phyloP scores from a whole-genome alignment of 2,113 vertebrate genomes.

The Pollachius pollachius region DNA sequence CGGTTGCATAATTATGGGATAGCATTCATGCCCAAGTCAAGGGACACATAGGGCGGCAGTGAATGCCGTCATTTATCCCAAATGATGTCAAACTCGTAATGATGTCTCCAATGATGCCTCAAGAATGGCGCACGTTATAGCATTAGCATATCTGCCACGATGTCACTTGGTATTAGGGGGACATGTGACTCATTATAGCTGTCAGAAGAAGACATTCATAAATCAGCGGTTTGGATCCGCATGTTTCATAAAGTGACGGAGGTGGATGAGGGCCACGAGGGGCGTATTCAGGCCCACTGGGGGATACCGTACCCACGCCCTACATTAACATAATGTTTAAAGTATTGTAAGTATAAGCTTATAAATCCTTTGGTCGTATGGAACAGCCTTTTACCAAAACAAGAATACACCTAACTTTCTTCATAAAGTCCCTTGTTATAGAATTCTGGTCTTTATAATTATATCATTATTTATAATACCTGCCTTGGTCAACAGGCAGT shows the following conservation, averaged over 20 bases:
- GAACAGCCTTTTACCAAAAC: too few species aligned
- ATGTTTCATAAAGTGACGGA: background rate
- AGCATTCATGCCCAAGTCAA: constrained; percentile 60
- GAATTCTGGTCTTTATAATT: too few species aligned
- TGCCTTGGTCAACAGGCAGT: too few species aligned
- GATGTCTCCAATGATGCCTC: constrained; percentile 38
- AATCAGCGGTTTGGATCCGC: background rate
- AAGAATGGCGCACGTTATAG: constrained; percentile 16
- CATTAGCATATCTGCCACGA: constrained; percentile 13
- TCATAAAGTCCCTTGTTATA: too few species aligned
- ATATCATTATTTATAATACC: too few species aligned
- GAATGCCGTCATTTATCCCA: constrained; percentile 60
- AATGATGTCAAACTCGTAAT: constrained; percentile 49
- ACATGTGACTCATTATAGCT: background rate
- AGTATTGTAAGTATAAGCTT: too few species aligned
- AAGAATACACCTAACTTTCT: too few species aligned
- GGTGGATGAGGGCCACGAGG: background rate
- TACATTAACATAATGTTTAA: too few species aligned
- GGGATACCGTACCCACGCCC: too few species aligned
- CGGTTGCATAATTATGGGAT: constrained; percentile 65
- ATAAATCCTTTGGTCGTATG: too few species aligned
- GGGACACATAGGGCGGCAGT: constrained; percentile 46
- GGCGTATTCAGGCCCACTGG: too few species aligned
- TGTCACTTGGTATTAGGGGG: background rate
- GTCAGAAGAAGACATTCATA: background rate